phyloP scores from a whole-genome alignment of 1,140 invertebrate species.

The Triops longicaudatus region DNA sequence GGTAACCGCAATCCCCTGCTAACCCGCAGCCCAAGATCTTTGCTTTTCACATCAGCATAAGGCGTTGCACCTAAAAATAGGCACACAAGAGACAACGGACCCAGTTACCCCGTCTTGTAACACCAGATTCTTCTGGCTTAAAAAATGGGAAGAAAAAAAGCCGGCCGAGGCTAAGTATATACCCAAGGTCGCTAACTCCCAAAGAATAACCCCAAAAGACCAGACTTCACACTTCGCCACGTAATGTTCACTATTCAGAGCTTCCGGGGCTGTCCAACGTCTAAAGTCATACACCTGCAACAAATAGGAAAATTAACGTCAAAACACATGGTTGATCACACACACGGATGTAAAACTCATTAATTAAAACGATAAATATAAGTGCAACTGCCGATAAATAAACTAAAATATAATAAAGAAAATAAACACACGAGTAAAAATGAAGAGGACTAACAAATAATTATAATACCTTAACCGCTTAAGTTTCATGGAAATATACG shows the following conservation, averaged over 20 bases:
- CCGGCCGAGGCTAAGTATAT: conserved; percentile 22
- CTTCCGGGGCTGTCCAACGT: conserved; percentile 68
- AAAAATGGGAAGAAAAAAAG: conserved; percentile 6
- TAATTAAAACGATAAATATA: too few relatives aligned
- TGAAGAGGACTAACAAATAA: too few relatives aligned
- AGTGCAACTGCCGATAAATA: too few relatives aligned
- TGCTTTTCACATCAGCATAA: conserved; percentile 52
- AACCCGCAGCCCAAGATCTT: conserved; percentile 59
- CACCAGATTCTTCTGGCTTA: not conserved
- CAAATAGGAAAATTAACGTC: conserved; percentile 26
- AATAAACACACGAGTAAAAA: too few relatives aligned
- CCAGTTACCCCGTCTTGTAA: not conserved
- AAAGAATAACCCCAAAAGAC: conserved; percentile 69
- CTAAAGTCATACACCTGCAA: conserved; percentile 51
- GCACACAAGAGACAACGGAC: conserved; percentile 10
- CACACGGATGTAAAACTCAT: too few relatives aligned
- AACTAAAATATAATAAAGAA: too few relatives aligned
- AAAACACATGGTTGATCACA: not conserved
- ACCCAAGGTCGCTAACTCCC: conserved; percentile 73
- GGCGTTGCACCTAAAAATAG: conserved; percentile 55
- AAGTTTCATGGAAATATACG: too few relatives aligned
- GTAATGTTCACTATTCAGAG: conserved; percentile 54
- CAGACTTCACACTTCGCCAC: conserved; percentile 66
- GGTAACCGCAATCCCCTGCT: conserved; percentile 57
- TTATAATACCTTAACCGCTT: too few relatives aligned